A percentile compares a stretch with the other conserved stretches of the same genome.
Evolutionary conservation across 2,888 invertebrate species (phyloP).

Genomic region (Oxyteleia sp.): DNA sequence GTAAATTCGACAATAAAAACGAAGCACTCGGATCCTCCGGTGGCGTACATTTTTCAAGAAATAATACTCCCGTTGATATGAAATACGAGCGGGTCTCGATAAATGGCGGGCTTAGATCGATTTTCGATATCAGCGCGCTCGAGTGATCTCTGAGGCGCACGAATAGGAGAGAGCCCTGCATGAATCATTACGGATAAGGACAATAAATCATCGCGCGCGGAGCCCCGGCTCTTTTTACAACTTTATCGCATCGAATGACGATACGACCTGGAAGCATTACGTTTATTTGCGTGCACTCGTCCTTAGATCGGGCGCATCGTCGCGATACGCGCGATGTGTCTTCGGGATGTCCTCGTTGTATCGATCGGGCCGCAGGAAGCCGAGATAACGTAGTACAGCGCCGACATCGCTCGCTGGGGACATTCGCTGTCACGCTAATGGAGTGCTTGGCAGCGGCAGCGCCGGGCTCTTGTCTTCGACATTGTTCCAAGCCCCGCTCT

Average conservation of each 20-base stretch:
- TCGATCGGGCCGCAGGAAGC: slow-evolving; percentile 71
- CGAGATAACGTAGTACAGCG: slow-evolving; percentile 68
- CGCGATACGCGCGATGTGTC: slow-evolving; percentile 71
- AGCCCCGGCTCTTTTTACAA: slow-evolving; percentile 71
- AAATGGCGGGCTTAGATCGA: slow-evolving; percentile 75
- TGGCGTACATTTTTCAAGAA: slow-evolving; percentile 70
- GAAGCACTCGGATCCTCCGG: slow-evolving; percentile 44
- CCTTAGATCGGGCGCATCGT: slow-evolving; percentile 72
- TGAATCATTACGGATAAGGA: slow-evolving; percentile 75
- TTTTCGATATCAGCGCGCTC: slow-evolving; percentile 75
- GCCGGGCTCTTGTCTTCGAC: slow-evolving; percentile 69
- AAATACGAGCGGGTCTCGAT: slow-evolving; percentile 74
- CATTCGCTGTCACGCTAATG: slow-evolving; percentile 75
- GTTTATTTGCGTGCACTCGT: slow-evolving; percentile 74
- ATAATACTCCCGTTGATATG: slow-evolving; percentile 72
- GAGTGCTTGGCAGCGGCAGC: slow-evolving; percentile 69
- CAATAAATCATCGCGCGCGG: slow-evolving; percentile 73
- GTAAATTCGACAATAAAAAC: slow-evolving; percentile 69
- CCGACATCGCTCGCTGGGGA: slow-evolving; percentile 75
- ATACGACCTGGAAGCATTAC: slow-evolving; percentile 74
- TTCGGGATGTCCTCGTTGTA: slow-evolving; percentile 72
- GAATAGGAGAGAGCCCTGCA: slow-evolving; percentile 62
- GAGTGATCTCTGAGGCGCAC: slow-evolving; percentile 74
- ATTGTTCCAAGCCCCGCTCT: slow-evolving; percentile 56
- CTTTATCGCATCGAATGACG: slow-evolving; percentile 72